Conservation (phyloP, 2,888 invertebrate genomes). For the Cremastinae sp. region DNA sequence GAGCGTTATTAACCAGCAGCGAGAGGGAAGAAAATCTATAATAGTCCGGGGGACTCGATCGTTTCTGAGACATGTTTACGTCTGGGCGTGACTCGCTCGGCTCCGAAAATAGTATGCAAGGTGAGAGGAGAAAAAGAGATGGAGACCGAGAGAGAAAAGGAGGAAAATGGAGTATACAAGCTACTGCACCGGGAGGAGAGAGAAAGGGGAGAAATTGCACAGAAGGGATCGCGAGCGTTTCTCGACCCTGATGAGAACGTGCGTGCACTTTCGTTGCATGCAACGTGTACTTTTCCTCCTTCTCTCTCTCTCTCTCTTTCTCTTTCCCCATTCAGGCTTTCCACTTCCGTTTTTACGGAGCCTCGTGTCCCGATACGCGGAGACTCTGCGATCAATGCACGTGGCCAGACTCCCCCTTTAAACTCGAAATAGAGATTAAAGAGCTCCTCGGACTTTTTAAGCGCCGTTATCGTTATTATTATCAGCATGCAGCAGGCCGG, state of each 20-base stretch:
- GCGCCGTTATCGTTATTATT: constrained; percentile 13
- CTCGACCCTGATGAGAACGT: constrained; percentile 8
- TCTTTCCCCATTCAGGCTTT: neutral
- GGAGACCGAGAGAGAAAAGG: too few species aligned
- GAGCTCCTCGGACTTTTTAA: constrained; percentile 27
- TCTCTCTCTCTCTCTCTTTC: neutral
- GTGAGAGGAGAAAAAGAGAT: too few species aligned
- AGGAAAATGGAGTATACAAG: too few species aligned
- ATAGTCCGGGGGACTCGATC: too few species aligned
- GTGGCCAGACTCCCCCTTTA: constrained; percentile 43
- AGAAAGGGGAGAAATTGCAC: too few species aligned
- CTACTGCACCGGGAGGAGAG: too few species aligned
- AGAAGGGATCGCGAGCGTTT: constrained; percentile 1
- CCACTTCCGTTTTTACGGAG: neutral
- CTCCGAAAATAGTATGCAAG: too few species aligned
- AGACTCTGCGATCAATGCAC: constrained; percentile 34
- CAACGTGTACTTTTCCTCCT: neutral
- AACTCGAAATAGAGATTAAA: constrained; percentile 66
- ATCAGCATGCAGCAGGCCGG: neutral
- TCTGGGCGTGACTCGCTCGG: too few species aligned
- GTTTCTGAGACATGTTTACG: too few species aligned
- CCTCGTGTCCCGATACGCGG: constrained; percentile 14
- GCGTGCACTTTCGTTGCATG: constrained; percentile 7
- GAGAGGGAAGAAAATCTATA: too few species aligned
- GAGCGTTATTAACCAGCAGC: too few species aligned